These are phyloP conservation scores for Drosophila carrolli DNA, from an alignment of 1,140 invertebrate species.

Conservation along the genomic window DNA sequence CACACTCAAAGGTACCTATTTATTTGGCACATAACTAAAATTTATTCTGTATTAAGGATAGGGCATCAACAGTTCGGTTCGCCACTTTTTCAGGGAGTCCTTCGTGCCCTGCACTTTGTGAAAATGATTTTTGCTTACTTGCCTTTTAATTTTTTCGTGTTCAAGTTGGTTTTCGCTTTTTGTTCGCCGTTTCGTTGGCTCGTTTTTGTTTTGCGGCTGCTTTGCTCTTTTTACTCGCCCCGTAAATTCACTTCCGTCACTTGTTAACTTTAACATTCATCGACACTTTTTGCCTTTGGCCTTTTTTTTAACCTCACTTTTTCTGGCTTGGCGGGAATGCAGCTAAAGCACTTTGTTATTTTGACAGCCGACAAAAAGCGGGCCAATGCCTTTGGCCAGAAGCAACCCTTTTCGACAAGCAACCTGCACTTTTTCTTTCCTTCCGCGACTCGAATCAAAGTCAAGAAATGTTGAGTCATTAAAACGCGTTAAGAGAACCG, in stretches of 20 bases:
- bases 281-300: slow-evolving; percentile 69
- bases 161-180: slow-evolving; percentile 31
- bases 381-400: slow-evolving; percentile 47
- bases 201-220: slow-evolving; percentile 37
- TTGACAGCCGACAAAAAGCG: slow-evolving; percentile 68
- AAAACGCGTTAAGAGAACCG: slow-evolving; percentile 54
- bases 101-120: slow-evolving; percentile 51
- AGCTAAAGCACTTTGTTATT: slow-evolving; percentile 75
- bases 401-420: slow-evolving; percentile 12
- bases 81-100: neutral
- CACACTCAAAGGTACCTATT: neutral
- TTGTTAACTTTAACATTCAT: slow-evolving; percentile 78
- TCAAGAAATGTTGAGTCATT: slow-evolving; percentile 76
- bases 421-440: slow-evolving; percentile 50
- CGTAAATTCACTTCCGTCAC: slow-evolving; percentile 75
- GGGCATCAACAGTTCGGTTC: neutral
- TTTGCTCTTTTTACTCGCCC: slow-evolving; percentile 35
- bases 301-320: neutral
- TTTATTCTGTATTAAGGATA: neutral
- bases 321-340: slow-evolving; percentile 30
- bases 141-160: slow-evolving; percentile 65
- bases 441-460: slow-evolving; percentile 70
- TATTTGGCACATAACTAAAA: neutral
- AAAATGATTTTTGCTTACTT: slow-evolving; percentile 70
- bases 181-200: slow-evolving; percentile 23